phyloP scores from a whole-genome alignment of 2,797 vertebrate species.

The Choloepus didactylus region DNA sequence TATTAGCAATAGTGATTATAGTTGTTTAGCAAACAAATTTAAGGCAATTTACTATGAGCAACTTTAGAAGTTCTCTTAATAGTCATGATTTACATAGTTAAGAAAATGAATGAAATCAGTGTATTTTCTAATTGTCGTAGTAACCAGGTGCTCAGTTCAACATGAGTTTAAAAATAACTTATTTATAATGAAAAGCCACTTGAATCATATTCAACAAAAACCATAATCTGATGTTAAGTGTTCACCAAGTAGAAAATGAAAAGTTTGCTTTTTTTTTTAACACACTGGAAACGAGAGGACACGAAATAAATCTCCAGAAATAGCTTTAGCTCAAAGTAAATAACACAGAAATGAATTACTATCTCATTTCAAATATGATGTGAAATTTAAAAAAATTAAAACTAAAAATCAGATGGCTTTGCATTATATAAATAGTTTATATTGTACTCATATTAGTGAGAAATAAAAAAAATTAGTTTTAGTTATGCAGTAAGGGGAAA shows the following conservation, averaged over 20 bases:
- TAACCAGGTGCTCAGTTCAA: constrained; percentile 44
- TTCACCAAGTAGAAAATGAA: constrained; percentile 51
- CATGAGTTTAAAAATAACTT: constrained; percentile 52
- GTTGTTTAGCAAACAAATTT: constrained; percentile 56
- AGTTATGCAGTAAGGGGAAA: too few species aligned
- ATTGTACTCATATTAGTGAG: constrained; percentile 54
- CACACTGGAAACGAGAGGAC: constrained; percentile 28
- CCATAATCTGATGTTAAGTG: constrained; percentile 47
- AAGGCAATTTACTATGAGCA: constrained; percentile 57
- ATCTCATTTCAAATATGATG: constrained; percentile 61
- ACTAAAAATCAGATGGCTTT: constrained; percentile 64
- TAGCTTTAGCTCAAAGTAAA: constrained; percentile 59
- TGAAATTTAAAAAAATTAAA: constrained; percentile 36
- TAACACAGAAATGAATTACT: constrained; percentile 45
- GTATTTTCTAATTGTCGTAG: constrained; percentile 64
- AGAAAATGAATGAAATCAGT: constrained; percentile 65
- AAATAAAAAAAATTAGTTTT: background rate
- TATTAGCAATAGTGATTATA: constrained; percentile 56
- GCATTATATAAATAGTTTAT: constrained; percentile 46
- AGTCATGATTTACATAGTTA: constrained; percentile 64
- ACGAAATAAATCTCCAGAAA: constrained; percentile 64
- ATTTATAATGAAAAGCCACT: constrained; percentile 71
- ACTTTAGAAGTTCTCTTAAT: constrained; percentile 43
- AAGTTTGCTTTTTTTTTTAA: constrained; percentile 1
- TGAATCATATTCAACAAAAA: constrained; percentile 60